These are phyloP conservation scores for Callochromis pleurospilus DNA, from an alignment of 2,113 vertebrate genomes.

Conservation along the genomic window DNA sequence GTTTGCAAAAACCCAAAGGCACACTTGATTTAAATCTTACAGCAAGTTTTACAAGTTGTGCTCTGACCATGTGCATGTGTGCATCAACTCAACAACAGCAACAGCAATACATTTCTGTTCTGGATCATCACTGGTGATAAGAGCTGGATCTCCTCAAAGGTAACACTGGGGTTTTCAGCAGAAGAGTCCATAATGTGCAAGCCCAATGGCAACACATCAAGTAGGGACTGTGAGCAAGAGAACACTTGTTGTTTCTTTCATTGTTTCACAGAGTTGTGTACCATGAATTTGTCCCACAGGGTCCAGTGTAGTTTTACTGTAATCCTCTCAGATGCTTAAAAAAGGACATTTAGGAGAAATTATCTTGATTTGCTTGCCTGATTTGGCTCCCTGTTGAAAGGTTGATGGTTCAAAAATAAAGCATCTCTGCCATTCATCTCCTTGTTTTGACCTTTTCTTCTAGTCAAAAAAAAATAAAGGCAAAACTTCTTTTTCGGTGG, in stretches of 20 bases:
- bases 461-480: neutral
- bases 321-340: neutral
- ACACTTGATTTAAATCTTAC: neutral
- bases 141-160: neutral
- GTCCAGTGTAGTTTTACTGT: neutral
- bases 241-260: neutral
- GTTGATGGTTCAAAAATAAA: neutral
- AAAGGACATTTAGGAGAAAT: neutral
- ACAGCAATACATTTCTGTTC: neutral
- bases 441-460: neutral
- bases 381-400: neutral
- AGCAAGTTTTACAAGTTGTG: neutral
- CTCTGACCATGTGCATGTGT: neutral
- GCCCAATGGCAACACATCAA: neutral
- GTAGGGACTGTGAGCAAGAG: neutral
- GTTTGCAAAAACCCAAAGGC: neutral
- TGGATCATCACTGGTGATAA: neutral
- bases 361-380: neutral
- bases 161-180: neutral
- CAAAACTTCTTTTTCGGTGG: accelerated
- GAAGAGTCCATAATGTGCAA: neutral
- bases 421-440: neutral
- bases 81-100: neutral
- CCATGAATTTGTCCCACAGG: neutral
- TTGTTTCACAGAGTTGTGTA: neutral